Evolutionary conservation across 2,113 vertebrate species (phyloP).

Genomic region (Dendrocopos noguchii): DNA sequence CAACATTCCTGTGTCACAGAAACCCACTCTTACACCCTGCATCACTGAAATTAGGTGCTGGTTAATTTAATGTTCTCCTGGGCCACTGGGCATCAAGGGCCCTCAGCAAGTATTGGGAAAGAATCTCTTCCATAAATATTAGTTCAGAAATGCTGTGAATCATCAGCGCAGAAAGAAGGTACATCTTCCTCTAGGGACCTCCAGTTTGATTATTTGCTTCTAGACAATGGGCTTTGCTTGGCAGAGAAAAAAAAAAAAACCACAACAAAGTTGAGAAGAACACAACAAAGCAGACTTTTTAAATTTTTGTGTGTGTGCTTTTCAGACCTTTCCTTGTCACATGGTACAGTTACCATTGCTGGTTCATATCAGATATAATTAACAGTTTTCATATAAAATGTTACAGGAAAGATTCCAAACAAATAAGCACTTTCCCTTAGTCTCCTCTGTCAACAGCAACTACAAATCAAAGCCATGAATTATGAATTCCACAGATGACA

Average conservation of each 20-base stretch:
- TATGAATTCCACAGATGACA: not conserved
- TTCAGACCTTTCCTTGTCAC: not conserved
- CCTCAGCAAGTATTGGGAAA: slow-evolving; percentile 2
- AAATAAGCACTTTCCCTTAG: not conserved
- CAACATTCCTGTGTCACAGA: not conserved
- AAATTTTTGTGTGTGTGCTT: not conserved
- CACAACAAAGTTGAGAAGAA: not conserved
- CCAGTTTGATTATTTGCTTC: not conserved
- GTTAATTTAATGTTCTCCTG: not conserved
- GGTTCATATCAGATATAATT: not conserved
- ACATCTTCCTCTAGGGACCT: not conserved
- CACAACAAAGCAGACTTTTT: not conserved
- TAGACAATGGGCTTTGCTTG: not conserved
- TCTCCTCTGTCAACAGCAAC: not conserved
- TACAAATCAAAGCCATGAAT: not conserved
- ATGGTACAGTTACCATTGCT: not conserved
- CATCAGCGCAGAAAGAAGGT: not conserved
- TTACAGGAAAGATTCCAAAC: not conserved
- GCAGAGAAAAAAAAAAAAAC: not conserved
- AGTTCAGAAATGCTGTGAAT: not conserved
- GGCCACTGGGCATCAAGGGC: not conserved
- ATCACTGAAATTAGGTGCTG: slow-evolving; percentile 8
- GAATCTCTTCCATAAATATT: not conserved
- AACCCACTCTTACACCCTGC: not conserved
- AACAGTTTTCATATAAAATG: not conserved